A percentile compares a stretch with the other conserved stretches of the same genome.
These are phyloP conservation scores for Cyphomyrmex costatus DNA, from an alignment of 1,140 invertebrate species.

Conservation along the genomic window DNA sequence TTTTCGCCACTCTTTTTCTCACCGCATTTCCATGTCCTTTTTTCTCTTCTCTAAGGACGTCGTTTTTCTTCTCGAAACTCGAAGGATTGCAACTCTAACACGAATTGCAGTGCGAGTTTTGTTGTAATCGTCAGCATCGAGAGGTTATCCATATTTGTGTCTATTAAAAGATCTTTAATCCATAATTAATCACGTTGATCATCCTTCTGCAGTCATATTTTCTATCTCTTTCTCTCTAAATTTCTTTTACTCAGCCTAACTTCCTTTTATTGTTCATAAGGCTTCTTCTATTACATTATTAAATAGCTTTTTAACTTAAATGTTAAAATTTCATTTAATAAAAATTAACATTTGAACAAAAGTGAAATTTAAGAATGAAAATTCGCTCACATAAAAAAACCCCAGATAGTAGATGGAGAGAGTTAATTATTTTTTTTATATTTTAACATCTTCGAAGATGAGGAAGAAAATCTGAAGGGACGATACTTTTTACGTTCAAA, in stretches of 20 bases:
- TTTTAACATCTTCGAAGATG: background rate
- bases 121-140: background rate
- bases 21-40: background rate
- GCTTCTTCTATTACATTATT: too few species aligned
- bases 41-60: constrained; percentile 29
- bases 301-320: too few species aligned
- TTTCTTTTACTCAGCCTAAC: too few species aligned
- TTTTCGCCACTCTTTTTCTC: constrained; percentile 17
- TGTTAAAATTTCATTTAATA: too few species aligned
- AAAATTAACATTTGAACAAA: too few species aligned
- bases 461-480: background rate
- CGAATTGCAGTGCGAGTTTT: background rate
- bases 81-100: background rate
- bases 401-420: too few species aligned
- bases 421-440: background rate
- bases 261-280: too few species aligned
- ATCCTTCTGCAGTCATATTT: too few species aligned
- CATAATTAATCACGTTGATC: background rate
- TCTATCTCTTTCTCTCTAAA: too few species aligned
- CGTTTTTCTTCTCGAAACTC: background rate
- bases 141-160: background rate
- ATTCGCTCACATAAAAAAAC: too few species aligned
- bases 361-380: too few species aligned
- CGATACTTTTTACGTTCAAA: background rate
- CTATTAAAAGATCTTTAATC: background rate